phyloP scores from a whole-genome alignment of 2,888 invertebrate species.

The Tetragonisca angustula region DNA sequence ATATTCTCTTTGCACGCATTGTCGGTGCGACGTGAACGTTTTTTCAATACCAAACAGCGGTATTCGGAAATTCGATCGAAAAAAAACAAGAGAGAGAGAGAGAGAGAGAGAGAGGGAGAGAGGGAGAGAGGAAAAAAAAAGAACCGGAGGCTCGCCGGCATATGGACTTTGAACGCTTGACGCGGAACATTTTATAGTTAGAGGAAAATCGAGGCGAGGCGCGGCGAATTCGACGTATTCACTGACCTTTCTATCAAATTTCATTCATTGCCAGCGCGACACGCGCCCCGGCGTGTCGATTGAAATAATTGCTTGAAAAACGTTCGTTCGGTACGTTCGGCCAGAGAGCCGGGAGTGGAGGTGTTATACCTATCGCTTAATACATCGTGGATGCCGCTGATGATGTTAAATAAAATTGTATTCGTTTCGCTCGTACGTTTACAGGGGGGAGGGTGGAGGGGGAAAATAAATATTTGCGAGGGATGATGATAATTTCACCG shows the following conservation, averaged over 20 bases:
- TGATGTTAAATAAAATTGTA: background rate
- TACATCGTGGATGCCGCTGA: background rate
- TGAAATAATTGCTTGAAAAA: conserved; percentile 32
- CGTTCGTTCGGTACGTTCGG: background rate
- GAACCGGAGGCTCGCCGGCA: background rate
- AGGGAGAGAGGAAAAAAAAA: background rate
- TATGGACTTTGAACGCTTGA: conserved; percentile 35
- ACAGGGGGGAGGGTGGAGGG: background rate
- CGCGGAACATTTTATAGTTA: conserved; percentile 46
- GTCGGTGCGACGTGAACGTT: conserved; percentile 12
- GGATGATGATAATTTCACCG: no score
- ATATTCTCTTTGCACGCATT: conserved; percentile 13
- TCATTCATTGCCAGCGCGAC: conserved; percentile 38
- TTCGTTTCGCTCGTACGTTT: background rate
- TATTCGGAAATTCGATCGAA: conserved; percentile 37
- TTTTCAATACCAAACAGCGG: conserved; percentile 12
- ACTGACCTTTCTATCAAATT: conserved; percentile 47
- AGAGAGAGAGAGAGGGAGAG: background rate
- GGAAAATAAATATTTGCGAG: background rate
- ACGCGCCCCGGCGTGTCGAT: conserved; percentile 11
- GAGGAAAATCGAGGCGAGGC: conserved; percentile 28
- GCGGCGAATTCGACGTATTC: conserved; percentile 48
- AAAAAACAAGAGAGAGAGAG: background rate
- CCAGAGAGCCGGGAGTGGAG: background rate
- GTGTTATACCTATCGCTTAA: background rate